phyloP scores from a whole-genome alignment of 1,140 invertebrate species.

The Oscheius sp. region DNA sequence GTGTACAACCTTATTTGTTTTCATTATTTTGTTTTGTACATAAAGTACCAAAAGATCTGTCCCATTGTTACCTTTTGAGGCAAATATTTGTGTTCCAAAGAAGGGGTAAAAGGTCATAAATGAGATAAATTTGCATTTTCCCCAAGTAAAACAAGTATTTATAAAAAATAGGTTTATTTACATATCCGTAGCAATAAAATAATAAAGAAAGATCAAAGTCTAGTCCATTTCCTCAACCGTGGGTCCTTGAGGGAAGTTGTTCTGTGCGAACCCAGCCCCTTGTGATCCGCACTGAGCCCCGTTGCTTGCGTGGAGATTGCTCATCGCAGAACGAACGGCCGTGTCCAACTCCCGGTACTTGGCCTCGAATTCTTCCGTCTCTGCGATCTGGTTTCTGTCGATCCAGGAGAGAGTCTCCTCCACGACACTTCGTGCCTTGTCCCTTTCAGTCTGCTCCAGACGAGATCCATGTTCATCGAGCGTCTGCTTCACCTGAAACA shows the following conservation, averaged over 20 bases:
- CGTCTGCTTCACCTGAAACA: conserved; percentile 38
- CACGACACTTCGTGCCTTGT: conserved; percentile 14
- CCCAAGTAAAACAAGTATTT: background rate
- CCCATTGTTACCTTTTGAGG: too few relatives aligned
- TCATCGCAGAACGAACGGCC: conserved; percentile 70
- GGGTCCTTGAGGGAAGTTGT: conserved; percentile 40
- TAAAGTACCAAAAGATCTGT: too few relatives aligned
- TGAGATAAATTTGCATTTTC: too few relatives aligned
- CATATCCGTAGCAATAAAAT: background rate
- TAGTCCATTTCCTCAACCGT: conserved; percentile 59
- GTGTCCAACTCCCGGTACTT: conserved; percentile 63
- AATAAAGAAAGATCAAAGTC: background rate
- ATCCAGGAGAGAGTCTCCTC: conserved; percentile 63
- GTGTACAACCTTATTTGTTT: too few relatives aligned
- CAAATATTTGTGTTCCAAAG: too few relatives aligned
- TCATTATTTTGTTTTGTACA: too few relatives aligned
- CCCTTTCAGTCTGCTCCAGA: conserved; percentile 14
- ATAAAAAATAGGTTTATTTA: background rate
- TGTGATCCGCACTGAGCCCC: conserved; percentile 1
- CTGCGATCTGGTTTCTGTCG: conserved; percentile 66
- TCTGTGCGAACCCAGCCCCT: background rate
- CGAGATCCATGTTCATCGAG: conserved; percentile 34
- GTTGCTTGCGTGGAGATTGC: conserved; percentile 51
- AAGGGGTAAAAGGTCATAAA: too few relatives aligned
- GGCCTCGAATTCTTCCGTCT: conserved; percentile 63